Evolutionary conservation across 2,113 vertebrate species (phyloP).

Genomic region (Cathartes aura): DNA sequence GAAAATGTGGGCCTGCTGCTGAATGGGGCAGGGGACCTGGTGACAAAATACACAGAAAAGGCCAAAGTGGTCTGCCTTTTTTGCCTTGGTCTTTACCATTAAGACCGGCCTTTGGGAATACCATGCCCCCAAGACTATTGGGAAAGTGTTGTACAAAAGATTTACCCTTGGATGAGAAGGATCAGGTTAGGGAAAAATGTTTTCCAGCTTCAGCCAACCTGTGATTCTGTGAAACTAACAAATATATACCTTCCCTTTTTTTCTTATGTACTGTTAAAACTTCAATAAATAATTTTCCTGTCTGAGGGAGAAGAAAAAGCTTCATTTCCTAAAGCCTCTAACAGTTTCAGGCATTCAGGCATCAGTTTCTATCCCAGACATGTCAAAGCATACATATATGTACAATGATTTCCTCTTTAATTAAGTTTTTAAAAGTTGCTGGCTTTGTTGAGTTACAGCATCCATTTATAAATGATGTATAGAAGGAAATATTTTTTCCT

Average conservation of each 20-base stretch:
- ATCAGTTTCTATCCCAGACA: not conserved
- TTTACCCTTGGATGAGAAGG: not conserved
- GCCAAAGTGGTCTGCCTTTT: not conserved
- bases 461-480: constrained; percentile 8
- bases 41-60: not conserved
- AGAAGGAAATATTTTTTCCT: constrained; percentile 2
- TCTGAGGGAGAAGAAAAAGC: not conserved
- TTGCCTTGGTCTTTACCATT: not conserved
- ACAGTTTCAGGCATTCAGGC: not conserved
- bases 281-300: not conserved
- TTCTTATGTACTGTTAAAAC: not conserved
- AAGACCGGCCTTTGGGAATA: not conserved
- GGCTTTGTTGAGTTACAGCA: not conserved
- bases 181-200: not conserved
- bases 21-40: not conserved
- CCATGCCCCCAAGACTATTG: not conserved
- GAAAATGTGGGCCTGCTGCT: not conserved
- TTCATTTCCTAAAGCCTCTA: not conserved
- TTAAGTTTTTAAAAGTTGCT: constrained; percentile 18
- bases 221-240: not conserved
- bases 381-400: not conserved
- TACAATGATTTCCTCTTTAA: not conserved
- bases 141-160: not conserved
- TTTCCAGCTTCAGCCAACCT: not conserved
- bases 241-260: not conserved